Evolutionary conservation across 2,888 invertebrate genomes (phyloP), one percentile per base, ranked within the genome.

Genomic region (Drosophila formosana): DNA sequence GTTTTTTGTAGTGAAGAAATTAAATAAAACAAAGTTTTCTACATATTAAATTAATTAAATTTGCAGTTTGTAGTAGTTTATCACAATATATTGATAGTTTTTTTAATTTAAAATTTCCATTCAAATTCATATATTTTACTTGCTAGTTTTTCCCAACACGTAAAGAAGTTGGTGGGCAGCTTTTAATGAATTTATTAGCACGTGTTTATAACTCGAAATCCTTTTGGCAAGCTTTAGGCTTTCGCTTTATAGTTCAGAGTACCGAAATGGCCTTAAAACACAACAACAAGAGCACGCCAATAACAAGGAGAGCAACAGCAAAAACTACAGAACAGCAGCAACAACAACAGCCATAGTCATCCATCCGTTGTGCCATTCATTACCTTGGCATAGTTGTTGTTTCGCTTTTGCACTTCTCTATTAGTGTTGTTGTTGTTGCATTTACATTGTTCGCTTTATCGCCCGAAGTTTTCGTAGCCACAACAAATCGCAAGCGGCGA

Each of bases 391-490:
- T 61, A 73, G 70, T 74, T 72, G 57, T 47, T 46, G 46, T 53
- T 53, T 47, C 18, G 32, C n/a, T 37, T 43, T 23, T 13, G 18
- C 34, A 13, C n/a, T 53, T 55, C 9, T 28, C 49, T 51, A 18
- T 18, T 18, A 18, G 18, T 18, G 3, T 52, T 39, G 28, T 39
- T 53, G 28, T 41, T 60, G 30, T 47, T 49, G 39, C 49, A 23
- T 62, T 58, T 47, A 67, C 67, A 69, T 70, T 82, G 73, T 83
- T 71, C 41, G 72, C 67, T 71, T 83, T 81, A 82, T 73, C 66
- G 82, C 61, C 57, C 68, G 78, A 83, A 81, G 83, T 81, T 65
- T 60, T 55, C n/a, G 66, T 72, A 78, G 81, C 75, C 72, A 78
- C 81, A 82, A 86, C 83, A 82, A 82, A 74, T 86, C 72, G 62